These are phyloP conservation scores for Meta bourneti DNA, from an alignment of 2,888 invertebrate species.

Conservation along the genomic window DNA sequence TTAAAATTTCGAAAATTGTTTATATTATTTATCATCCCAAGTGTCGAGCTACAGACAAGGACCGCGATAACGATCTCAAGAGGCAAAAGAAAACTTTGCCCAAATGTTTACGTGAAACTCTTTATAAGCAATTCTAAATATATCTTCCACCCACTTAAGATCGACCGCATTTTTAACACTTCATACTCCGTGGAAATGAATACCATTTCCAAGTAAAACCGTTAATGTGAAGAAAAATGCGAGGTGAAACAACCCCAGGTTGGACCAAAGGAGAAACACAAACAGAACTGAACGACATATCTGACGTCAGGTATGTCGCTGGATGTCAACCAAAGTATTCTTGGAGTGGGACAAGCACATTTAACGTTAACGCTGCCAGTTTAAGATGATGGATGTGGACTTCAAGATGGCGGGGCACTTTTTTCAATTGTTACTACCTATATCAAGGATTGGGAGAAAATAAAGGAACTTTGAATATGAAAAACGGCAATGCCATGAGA, in stretches of 20 bases:
- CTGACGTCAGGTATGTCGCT: constrained; percentile 6
- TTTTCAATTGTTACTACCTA: not conserved
- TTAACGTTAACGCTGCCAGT: constrained; percentile 10
- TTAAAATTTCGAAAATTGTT: not conserved
- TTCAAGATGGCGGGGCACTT: not conserved
- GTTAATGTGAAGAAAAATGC: not conserved
- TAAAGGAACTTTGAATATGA: not conserved
- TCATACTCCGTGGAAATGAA: not conserved
- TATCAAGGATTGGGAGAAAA: not conserved
- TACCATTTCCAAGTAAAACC: not conserved
- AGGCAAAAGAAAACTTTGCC: not conserved
- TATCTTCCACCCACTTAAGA: not conserved
- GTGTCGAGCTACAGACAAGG: not conserved
- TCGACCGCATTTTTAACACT: not conserved
- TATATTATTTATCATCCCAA: not conserved
- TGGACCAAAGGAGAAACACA: constrained; percentile 10
- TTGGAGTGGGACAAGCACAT: not conserved
- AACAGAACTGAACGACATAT: constrained; percentile 14
- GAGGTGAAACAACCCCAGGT: not conserved
- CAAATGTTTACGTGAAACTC: not conserved
- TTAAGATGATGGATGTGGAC: constrained; percentile 4
- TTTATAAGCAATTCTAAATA: not conserved
- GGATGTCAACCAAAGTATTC: constrained; percentile 24
- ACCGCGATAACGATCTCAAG: not conserved
- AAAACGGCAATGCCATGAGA: not conserved